These are phyloP conservation scores for Progne subis DNA, from an alignment of 2,113 vertebrate species.

Conservation along the genomic window DNA sequence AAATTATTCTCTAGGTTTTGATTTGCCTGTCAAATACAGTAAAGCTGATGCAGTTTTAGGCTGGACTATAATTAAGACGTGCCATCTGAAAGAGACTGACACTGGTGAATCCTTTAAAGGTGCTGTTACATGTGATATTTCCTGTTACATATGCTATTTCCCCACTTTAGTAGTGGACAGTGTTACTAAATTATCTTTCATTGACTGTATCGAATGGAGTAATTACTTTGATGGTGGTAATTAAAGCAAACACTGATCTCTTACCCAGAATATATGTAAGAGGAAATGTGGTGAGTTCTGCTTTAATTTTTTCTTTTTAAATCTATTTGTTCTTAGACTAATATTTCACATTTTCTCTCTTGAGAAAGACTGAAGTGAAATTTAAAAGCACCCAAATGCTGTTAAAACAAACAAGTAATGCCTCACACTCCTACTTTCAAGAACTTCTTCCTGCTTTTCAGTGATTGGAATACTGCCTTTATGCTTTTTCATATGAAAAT, in stretches of 20 bases:
- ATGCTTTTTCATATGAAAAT: background rate
- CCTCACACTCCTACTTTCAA: background rate
- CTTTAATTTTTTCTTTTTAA: background rate
- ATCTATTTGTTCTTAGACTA: background rate
- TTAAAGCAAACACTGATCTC: background rate
- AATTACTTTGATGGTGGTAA: background rate
- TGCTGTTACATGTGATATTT: background rate
- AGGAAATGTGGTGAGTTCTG: background rate
- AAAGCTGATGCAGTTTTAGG: background rate
- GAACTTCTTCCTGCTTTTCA: background rate
- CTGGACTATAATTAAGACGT: background rate
- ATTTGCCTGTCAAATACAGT: background rate
- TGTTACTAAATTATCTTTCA: conserved; percentile 35
- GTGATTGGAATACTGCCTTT: background rate
- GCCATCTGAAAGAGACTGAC: background rate
- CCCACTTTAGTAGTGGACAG: background rate
- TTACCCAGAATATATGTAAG: background rate
- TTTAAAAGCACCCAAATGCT: background rate
- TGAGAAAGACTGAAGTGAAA: background rate
- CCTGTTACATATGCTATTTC: background rate
- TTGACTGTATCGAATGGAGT: background rate
- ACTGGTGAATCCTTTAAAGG: background rate
- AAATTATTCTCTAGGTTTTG: background rate
- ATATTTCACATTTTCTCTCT: background rate
- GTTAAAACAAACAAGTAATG: background rate